Conservation (phyloP, 2,888 invertebrate genomes). For the Tuberolachnus salignus region DNA sequence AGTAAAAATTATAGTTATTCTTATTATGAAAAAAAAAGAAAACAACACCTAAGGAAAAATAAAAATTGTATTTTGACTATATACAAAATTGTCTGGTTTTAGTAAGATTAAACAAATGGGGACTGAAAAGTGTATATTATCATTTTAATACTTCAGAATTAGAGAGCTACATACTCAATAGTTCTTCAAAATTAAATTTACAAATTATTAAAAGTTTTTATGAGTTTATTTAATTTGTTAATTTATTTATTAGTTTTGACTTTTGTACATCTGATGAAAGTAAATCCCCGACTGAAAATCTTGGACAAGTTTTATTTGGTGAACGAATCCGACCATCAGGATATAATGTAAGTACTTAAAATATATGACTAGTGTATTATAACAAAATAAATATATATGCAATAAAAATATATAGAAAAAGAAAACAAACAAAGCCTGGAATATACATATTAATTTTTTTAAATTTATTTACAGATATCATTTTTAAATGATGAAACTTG, state of each 20-base stretch:
- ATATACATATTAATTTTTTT: too few relatives aligned
- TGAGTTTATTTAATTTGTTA: conserved; percentile 5
- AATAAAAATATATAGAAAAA: too few relatives aligned
- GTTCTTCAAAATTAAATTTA: not conserved
- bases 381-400: not conserved
- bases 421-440: too few relatives aligned
- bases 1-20: too few relatives aligned
- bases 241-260: conserved; percentile 74
- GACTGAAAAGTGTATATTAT: too few relatives aligned
- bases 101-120: too few relatives aligned
- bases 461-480: conserved; percentile 68
- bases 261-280: conserved; percentile 79
- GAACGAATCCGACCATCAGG: conserved; percentile 95
- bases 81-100: too few relatives aligned
- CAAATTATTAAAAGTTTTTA: not conserved
- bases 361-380: not conserved
- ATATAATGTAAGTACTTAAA: conserved; percentile 72
- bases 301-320: conserved; percentile 99
- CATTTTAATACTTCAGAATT: too few relatives aligned
- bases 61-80: too few relatives aligned
- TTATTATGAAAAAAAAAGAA: too few relatives aligned
- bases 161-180: too few relatives aligned
- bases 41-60: too few relatives aligned
- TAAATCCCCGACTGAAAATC: conserved; percentile 92
- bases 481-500: conserved; percentile 75